phyloP scores from a whole-genome alignment of 2,888 invertebrate species.

The Luffia ferchaultella region DNA sequence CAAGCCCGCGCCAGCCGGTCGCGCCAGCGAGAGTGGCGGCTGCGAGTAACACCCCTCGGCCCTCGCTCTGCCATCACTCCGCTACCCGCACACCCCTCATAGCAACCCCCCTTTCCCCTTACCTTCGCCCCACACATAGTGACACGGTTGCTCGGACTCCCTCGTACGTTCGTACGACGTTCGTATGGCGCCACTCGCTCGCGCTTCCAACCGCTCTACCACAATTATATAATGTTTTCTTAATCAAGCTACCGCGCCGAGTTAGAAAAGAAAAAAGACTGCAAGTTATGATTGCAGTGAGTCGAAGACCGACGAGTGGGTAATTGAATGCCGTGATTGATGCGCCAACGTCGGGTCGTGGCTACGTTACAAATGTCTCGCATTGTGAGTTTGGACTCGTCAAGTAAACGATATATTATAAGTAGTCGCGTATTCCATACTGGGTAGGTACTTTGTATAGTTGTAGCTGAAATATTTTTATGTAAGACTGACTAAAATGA shows the following conservation, averaged over 20 bases:
- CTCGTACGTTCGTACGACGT: slow-evolving; percentile 57
- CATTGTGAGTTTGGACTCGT: not conserved
- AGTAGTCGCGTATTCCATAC: no score
- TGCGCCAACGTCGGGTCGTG: not conserved
- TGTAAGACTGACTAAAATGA: no score
- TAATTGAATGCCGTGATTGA: not conserved
- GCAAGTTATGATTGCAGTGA: not conserved
- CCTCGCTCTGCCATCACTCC: slow-evolving; percentile 18
- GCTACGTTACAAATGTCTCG: not conserved
- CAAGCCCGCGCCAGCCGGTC: slow-evolving; percentile 31
- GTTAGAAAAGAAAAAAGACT: slow-evolving; percentile 32
- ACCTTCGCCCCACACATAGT: slow-evolving; percentile 39
- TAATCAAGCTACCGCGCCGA: slow-evolving; percentile 49
- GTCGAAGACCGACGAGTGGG: not conserved
- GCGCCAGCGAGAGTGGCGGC: slow-evolving; percentile 39
- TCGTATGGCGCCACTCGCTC: slow-evolving; percentile 61
- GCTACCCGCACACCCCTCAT: slow-evolving; percentile 29
- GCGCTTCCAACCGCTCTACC: slow-evolving; percentile 46
- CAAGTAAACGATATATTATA: not conserved
- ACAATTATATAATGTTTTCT: slow-evolving; percentile 64
- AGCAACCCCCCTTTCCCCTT: not conserved
- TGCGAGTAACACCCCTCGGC: slow-evolving; percentile 38
- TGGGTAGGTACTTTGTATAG: no score
- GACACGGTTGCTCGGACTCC: slow-evolving; percentile 55
- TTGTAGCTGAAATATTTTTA: no score